Evolutionary conservation across 2,888 invertebrate species (phyloP), one percentile per base, ranked within the genome.

Genomic region (Caenorhabditis japonica): DNA sequence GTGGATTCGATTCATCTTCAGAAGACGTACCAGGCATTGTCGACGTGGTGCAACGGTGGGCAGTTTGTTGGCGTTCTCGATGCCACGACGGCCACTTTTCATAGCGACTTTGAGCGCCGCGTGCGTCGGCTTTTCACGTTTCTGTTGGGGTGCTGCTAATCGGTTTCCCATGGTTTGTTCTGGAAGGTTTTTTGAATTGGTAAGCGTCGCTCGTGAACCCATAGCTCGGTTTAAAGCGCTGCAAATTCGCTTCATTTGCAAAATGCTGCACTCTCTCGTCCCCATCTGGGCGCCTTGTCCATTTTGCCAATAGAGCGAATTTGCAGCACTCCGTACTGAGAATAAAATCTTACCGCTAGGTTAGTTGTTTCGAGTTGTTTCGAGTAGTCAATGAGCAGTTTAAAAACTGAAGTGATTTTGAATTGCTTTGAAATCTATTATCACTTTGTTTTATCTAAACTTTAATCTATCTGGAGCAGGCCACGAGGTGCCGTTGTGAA

Each of bases 1-100:
- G 51, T 84, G 80, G 17, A 83, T 76, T 3, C 84, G 77, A 43
- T 80, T 77, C 70, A 76, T 79, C 52, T 79, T 83, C 34, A 83
- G 66, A 12, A 80, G 60, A 2, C 82, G 75, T 4, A 83, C 76
- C n/a, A 80, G 76, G 49, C 84, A 84, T 36, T 79, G 80, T 25
- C 82, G 69, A n/a, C 76, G 69, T 13, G 84, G 84, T 3, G 46
- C 52, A 10, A 82, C 81, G 41, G 60, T 47, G 33, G 83, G 83
- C 36, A 83, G 71, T 49, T 81, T 83, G 69, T 80, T 83, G 23
- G 66, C 38, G 46, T 76, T 73, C 43, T 83, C 79, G 34, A 76
- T 66, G 8, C 79, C 79, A 38, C 71, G 76, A 38, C 64, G 58
- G n/a, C 59, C 61, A 23, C 55, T 70, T 44, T 81, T 80, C 76